Evolutionary conservation across 2,113 vertebrate species (phyloP), one percentile per base, ranked within the genome.

Genomic region (Xenotilapia caudafasciata): DNA sequence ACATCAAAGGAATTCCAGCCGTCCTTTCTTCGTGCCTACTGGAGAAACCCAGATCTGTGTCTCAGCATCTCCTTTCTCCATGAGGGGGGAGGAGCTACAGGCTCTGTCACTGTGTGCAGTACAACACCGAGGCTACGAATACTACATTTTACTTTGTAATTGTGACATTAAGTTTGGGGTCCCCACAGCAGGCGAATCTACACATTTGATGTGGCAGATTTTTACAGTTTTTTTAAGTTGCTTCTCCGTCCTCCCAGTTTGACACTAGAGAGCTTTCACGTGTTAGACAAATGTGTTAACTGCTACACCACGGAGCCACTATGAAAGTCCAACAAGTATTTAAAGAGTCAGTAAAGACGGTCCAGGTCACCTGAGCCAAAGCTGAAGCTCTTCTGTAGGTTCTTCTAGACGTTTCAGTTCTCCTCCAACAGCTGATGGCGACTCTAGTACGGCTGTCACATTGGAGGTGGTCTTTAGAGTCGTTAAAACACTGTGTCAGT

Each of bases 1-100:
- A 93, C 91, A 90, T 93, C 92, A 95, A 94, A 94, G 83, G 88
- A 70, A 38, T 45, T 79, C 51, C 53, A 87, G 86, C 83, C 86
- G 81, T 92, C 89, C 84, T 89, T 9, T 55, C 58, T 90, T 68
- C 14, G 31, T 81, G 88, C 90, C 85, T 88, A 53, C 70, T 90
- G 82, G 82, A 84, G 83, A 38, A 89, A 88, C 68, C 31, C 82
- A 51, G 79, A 83, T 23, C 58, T 54, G 17, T 68, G 83, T 89
- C 77, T 86, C 58, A 73, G 75, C 47, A 54, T 42, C 75, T 33
- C 14, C 56, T 15, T 47, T 82, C 82, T 73, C 45, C n/a, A 6
- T 4, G 5, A 77, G 35, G 12, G 4, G 26, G 56, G 56, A 8
- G 26, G 56, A 6, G 38, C 23, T 21, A 26, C 28, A 45, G 38